These are phyloP conservation scores for Mirza zaza DNA, from an alignment of 2,113 vertebrate genomes.

Conservation along the genomic window DNA sequence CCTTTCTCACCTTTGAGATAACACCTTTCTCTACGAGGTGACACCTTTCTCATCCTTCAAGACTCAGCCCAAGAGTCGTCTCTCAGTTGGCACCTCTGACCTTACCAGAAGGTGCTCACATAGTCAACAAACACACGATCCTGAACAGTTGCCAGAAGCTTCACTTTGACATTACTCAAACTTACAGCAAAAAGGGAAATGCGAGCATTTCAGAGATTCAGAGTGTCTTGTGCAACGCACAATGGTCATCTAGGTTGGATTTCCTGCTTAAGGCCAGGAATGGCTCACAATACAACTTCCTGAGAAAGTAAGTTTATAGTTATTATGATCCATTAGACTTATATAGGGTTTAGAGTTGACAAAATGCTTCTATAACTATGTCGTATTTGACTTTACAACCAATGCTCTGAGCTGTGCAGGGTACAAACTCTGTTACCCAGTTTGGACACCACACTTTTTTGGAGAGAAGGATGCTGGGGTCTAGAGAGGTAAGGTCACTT, in stretches of 20 bases:
- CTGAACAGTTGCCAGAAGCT: too few relatives aligned
- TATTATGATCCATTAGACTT: not conserved
- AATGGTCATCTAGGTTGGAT: not conserved
- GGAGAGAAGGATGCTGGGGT: not conserved
- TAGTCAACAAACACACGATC: not conserved
- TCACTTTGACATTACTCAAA: not conserved
- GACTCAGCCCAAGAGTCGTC: not conserved
- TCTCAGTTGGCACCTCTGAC: not conserved
- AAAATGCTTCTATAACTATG: not conserved
- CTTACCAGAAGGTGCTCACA: too few relatives aligned
- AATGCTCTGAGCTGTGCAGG: not conserved
- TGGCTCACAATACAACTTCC: not conserved
- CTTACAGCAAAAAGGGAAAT: not conserved
- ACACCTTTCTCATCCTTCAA: not conserved
- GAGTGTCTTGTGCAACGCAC: not conserved
- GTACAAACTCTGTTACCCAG: not conserved
- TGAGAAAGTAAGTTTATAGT: not conserved
- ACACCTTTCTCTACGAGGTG: not conserved
- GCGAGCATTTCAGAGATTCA: not conserved
- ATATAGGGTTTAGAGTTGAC: not conserved
- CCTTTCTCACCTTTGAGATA: not conserved
- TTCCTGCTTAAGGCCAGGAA: not conserved
- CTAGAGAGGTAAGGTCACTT: not conserved
- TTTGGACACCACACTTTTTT: not conserved
- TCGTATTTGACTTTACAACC: not conserved